A percentile compares a stretch with the other conserved stretches of the same genome.
These are phyloP conservation scores for Catharus minimus DNA, from an alignment of 2,113 vertebrate genomes.

Conservation along the genomic window DNA sequence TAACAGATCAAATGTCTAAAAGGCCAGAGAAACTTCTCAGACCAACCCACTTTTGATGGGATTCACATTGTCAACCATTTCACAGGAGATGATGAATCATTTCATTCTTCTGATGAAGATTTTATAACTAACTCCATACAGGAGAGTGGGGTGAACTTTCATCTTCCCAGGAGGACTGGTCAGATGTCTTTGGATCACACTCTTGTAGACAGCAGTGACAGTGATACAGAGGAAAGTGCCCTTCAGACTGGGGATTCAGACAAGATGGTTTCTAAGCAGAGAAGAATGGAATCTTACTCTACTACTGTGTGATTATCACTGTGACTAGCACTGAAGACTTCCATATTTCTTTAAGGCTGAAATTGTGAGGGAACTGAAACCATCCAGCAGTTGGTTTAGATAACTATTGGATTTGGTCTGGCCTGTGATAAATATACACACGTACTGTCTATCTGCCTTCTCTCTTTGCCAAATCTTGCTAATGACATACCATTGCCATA, in stretches of 20 bases:
- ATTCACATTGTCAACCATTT: slow-evolving; percentile 97
- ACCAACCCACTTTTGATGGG: slow-evolving; percentile 88
- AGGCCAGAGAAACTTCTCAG: slow-evolving; percentile 82
- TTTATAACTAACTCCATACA: slow-evolving; percentile 74
- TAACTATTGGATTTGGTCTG: slow-evolving; percentile 23
- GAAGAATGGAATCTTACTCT: slow-evolving; percentile 80
- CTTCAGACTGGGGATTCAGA: slow-evolving; percentile 63
- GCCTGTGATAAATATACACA: slow-evolving; percentile 11
- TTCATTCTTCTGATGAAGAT: slow-evolving; percentile 93
- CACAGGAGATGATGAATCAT: slow-evolving; percentile 82
- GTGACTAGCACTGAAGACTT: slow-evolving; percentile 55
- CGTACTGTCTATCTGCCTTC: slow-evolving; percentile 72
- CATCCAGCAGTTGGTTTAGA: not conserved
- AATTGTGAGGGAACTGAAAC: slow-evolving; percentile 32
- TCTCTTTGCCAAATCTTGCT: slow-evolving; percentile 82
- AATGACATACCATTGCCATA: slow-evolving; percentile 67
- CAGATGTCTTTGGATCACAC: slow-evolving; percentile 79
- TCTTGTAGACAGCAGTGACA: slow-evolving; percentile 85
- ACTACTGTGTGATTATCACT: slow-evolving; percentile 88
- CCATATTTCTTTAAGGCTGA: slow-evolving; percentile 39
- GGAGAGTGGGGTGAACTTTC: slow-evolving; percentile 69
- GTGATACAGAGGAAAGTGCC: slow-evolving; percentile 79
- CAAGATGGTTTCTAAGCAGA: slow-evolving; percentile 70
- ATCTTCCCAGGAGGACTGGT: slow-evolving; percentile 63
- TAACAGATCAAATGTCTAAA: slow-evolving; percentile 90